phyloP scores from a whole-genome alignment of 2,888 invertebrate species.

The Pseudoips prasinana region DNA sequence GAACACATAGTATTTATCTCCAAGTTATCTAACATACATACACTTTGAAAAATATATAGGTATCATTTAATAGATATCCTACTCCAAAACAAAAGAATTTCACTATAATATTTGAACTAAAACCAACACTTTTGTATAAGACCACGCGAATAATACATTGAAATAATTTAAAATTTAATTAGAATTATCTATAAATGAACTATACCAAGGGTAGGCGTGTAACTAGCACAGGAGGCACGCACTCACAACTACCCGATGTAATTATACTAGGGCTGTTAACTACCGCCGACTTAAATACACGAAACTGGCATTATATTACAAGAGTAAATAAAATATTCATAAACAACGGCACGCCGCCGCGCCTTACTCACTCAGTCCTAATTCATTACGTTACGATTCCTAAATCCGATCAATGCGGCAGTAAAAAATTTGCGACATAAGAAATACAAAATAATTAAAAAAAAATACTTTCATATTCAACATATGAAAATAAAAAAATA shows the following conservation, averaged over 20 bases:
- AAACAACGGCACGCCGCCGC: slow-evolving; percentile 10
- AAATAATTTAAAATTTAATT: slow-evolving; percentile 45
- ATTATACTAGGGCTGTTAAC: slow-evolving; percentile 5
- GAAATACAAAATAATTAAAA: slow-evolving; percentile 24
- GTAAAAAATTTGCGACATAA: slow-evolving; percentile 25
- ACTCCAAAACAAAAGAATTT: slow-evolving; percentile 59
- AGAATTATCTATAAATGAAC: slow-evolving; percentile 58
- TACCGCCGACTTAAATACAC: slow-evolving; percentile 5
- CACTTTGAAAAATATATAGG: slow-evolving; percentile 31
- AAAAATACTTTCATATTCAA: slow-evolving; percentile 45
- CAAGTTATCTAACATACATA: slow-evolving; percentile 23
- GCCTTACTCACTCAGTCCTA: slow-evolving; percentile 17
- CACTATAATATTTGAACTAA: slow-evolving; percentile 72
- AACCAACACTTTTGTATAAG: slow-evolving; percentile 53
- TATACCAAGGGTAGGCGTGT: slow-evolving; percentile 38
- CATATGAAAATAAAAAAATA: slow-evolving; percentile 48
- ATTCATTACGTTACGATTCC: slow-evolving; percentile 24
- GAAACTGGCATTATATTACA: slow-evolving; percentile 14
- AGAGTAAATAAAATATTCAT: slow-evolving; percentile 25
- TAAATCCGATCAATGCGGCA: slow-evolving; percentile 33
- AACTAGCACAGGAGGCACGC: slow-evolving; percentile 8
- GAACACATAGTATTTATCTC: slow-evolving; percentile 61
- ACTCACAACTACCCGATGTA: slow-evolving; percentile 11
- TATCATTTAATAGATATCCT: slow-evolving; percentile 43
- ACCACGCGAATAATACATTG: slow-evolving; percentile 49